Base-by-base conservation (phyloP, 2,797 vertebrate species). In the Pipistrellus kuhlii region DNA sequence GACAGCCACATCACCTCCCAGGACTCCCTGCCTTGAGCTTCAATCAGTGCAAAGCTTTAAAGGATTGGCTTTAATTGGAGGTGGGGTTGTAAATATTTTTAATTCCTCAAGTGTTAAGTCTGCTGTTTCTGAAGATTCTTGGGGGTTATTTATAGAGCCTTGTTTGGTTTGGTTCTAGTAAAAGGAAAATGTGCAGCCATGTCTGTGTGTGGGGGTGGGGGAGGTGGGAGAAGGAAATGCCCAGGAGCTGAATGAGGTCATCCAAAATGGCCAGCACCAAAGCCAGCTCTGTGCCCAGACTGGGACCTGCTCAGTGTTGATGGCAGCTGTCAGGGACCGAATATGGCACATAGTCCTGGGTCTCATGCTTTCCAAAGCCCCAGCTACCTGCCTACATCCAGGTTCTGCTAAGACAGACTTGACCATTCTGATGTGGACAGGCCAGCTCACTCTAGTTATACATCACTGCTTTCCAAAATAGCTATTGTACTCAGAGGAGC, bases 111-210 rank as follows among this genome's bases (percentile, higher is more conserved):
- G 27, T 91, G 5, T 87, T 87, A 96, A 94, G 62, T 75, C 81
- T 94, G n/a, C 35, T 94, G 21, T 93, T 53, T 90, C 90, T 88
- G 94, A 94, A 94, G 94, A 93, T 44, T 94, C 59, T 82, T 95
- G 21, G 30, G 86, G 20, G 66, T 84, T 97, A 94, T 95, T 96
- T 88, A 90, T 96, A 95, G 93, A 90, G 78, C 75, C 59, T 92
- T 90, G 86, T 95, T 96, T 96, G 68, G 91, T 95, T 94, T 94
- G 94, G 30, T 93, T 88, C 90, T 94, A 90, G 64, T 91, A 88
- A 95, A 95, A 95, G 44, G 93, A 94, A 96, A 94, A 86, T 81
- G 95, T 94, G 59, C 80, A 88, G 46, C 53, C 41, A 8, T 46
- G 5, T 46, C 53, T 4, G 21, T 32, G 71, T 44, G 44, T 44